Conservation (phyloP, 53 echinoderm and acorn worm species). For the Hippasteria phrygiana region DNA sequence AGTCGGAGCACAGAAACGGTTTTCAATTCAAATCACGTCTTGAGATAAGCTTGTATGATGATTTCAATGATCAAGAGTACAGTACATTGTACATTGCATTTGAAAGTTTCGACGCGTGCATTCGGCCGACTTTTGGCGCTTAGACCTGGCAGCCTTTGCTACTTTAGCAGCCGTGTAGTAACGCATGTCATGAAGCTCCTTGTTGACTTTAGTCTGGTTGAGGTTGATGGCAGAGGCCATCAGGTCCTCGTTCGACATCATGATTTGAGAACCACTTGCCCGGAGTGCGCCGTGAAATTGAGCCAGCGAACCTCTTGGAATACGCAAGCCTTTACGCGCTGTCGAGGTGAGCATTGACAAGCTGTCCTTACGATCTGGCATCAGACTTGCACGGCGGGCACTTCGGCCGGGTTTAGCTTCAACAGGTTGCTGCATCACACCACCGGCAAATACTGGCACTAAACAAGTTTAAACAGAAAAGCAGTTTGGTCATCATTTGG, state of each 20-base stretch:
- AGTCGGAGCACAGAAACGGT: too few relatives aligned
- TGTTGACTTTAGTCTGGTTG: constrained; percentile 58
- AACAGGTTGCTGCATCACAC: neutral
- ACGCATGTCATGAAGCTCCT: constrained; percentile 83
- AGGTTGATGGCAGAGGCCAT: constrained; percentile 74
- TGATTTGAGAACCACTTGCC: constrained; percentile 83
- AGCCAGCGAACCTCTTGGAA: constrained; percentile 83
- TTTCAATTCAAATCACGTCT: too few relatives aligned
- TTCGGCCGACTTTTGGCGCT: constrained; percentile 77
- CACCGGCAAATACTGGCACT: constrained; percentile 39
- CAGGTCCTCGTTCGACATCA: constrained; percentile 84
- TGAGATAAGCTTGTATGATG: too few relatives aligned
- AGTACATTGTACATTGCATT: too few relatives aligned
- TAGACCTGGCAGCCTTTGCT: constrained; percentile 73
- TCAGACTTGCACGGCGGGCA: constrained; percentile 65
- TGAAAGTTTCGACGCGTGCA: constrained; percentile 86
- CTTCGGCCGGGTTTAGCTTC: constrained; percentile 9
- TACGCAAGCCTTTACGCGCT: constrained; percentile 45
- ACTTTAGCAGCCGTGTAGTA: constrained; percentile 76
- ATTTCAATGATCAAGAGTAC: too few relatives aligned
- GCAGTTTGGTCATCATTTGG: too few relatives aligned
- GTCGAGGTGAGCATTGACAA: constrained; percentile 72
- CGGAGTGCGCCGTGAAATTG: constrained; percentile 77
- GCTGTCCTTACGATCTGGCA: constrained; percentile 77
- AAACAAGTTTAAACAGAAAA: too few relatives aligned